Evolutionary conservation across 1,140 invertebrate genomes (phyloP).

Genomic region (Metopolophium dirhodum): DNA sequence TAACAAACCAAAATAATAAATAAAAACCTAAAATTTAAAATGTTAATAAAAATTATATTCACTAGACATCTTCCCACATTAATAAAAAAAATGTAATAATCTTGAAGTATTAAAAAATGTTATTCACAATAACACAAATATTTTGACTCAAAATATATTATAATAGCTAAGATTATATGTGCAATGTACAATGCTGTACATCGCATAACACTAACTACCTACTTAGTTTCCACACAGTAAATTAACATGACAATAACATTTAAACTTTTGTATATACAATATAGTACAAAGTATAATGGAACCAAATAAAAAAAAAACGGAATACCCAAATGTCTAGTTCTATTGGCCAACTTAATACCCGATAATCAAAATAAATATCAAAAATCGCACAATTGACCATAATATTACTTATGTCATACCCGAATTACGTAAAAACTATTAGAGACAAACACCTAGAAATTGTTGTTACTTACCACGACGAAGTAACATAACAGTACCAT

Average conservation of each 20-base stretch:
- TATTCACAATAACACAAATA: not conserved
- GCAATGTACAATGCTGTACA: no score
- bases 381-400: not conserved
- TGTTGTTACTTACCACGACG: not conserved
- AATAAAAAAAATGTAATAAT: no score
- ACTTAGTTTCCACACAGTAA: not conserved
- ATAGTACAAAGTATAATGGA: not conserved
- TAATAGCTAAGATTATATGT: not conserved
- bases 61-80: not conserved
- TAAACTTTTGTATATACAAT: not conserved
- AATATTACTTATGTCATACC: not conserved
- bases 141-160: not conserved
- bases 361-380: not conserved
- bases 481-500: not conserved
- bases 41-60: not conserved
- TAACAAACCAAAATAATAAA: not conserved
- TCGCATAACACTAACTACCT: not conserved
- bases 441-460: not conserved
- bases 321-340: not conserved
- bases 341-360: not conserved
- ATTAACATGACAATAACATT: slow-evolving; percentile 4
- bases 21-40: not conserved
- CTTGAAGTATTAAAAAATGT: not conserved
- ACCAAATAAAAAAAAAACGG: not conserved
- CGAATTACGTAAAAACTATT: not conserved